Evolutionary conservation across 30 jellyfish, hydroid and myxozoan genomes (phyloP).

Genomic region (Morbakka virulenta): DNA sequence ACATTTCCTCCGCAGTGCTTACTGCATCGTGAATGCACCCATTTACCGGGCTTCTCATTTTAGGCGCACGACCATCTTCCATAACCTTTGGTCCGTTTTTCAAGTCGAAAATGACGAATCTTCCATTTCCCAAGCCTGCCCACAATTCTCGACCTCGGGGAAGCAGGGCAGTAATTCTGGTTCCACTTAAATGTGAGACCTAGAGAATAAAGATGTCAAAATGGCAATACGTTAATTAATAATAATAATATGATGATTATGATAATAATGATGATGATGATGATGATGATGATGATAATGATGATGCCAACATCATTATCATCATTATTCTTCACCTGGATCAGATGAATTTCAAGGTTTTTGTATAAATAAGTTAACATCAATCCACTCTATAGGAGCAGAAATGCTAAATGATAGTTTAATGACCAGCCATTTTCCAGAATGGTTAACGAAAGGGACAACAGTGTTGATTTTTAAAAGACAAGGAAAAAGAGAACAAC

Average conservation of each 20-base stretch:
- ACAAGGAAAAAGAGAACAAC: no score
- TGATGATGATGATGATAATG: not conserved
- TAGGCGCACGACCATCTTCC: conserved; percentile 6
- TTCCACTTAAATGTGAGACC: conserved; percentile 59
- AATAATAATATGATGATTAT: not conserved
- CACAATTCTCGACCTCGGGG: conserved; percentile 71
- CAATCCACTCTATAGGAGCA: no score
- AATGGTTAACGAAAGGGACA: no score
- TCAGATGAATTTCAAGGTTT: not conserved
- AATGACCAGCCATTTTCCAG: no score
- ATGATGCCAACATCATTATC: not conserved
- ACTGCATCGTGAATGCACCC: conserved; percentile 28
- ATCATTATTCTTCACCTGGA: not conserved
- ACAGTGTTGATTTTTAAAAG: no score
- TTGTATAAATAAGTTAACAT: no score
- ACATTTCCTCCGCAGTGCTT: conserved; percentile 29
- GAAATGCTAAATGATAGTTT: no score
- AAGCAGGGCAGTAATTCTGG: conserved; percentile 71
- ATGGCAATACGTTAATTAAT: no score
- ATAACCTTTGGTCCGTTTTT: conserved; percentile 46
- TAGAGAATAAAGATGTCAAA: not conserved
- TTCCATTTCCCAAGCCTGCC: conserved; percentile 97
- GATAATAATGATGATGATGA: not conserved
- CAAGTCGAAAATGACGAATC: conserved; percentile 74
- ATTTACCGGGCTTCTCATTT: not conserved